phyloP scores from a whole-genome alignment of 2,888 invertebrate genomes.

The Antitype chi region DNA sequence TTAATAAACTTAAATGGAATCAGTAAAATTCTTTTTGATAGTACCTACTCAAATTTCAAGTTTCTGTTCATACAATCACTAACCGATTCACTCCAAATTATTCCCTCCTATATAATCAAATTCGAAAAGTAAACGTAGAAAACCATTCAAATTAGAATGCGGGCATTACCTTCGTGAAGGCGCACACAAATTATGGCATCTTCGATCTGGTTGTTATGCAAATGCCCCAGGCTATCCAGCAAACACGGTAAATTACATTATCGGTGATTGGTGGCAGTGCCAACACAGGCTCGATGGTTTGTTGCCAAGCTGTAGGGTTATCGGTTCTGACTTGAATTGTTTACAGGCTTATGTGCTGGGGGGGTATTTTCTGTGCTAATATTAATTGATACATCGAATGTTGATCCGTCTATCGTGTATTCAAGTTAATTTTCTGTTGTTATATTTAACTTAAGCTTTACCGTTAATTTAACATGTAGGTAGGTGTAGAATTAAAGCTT shows the following conservation, averaged over 20 bases:
- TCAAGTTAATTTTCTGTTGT: not conserved
- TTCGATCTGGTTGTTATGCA: constrained; percentile 74
- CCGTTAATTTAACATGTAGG: not conserved
- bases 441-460: not conserved
- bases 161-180: constrained; percentile 62
- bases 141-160: constrained; percentile 60
- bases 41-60: not conserved
- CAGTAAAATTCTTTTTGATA: not conserved
- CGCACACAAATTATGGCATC: constrained; percentile 70
- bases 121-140: constrained; percentile 35
- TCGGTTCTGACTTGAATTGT: constrained; percentile 38
- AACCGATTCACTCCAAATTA: constrained; percentile 1
- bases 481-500: not conserved
- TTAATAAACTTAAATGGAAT: not conserved
- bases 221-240: constrained; percentile 58
- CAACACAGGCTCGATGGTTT: constrained; percentile 45
- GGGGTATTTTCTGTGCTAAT: not conserved
- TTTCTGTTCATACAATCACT: not conserved
- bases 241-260: constrained; percentile 67
- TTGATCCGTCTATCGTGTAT: not conserved
- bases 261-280: constrained; percentile 56
- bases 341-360: constrained; percentile 16
- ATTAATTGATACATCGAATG: not conserved
- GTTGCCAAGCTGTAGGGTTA: constrained; percentile 55
- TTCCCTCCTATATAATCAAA: constrained; percentile 19